Evolutionary conservation across 2,113 vertebrate genomes (phyloP), one percentile per base, ranked within the genome.

Genomic region (Leptodactylus fuscus): DNA sequence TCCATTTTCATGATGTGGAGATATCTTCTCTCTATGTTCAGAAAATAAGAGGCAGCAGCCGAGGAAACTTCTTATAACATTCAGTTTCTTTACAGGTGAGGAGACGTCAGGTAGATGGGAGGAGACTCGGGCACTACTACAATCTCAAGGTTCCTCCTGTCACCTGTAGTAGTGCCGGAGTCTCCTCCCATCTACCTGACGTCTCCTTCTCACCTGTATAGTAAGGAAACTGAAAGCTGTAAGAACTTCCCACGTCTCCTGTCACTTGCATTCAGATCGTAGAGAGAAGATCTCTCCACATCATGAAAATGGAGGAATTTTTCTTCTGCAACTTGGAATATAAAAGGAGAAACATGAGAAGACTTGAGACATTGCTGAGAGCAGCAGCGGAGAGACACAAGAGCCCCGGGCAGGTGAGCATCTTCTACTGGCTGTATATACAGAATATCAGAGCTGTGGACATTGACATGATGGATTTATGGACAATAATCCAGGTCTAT

Each of bases 151-250:
- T 5, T 9, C 41, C 41, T 41, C 22, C 55, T 81, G 78, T 44
- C 27, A 3, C 2, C 20, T 20, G 65, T 36, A 22, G 44, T 6
- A 7, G 4, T 29, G 15, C 29, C 9, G 46, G 20, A 82, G 48
- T 29, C 44, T 67, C 65, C 32, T 51, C 8, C 36, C 81, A 70
- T 0, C 13, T 51, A 70, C 62, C 60, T 81, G 24, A 48, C 46
- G 11, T 70, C 65, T n/a, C 20, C 46, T 24, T 51, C 81, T 70
- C 15, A 32, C 29, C 55, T 80, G 7, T 27, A 60, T 27, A 70
- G 29, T 1, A 46, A 48, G 24, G 81, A 82, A 82, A 82, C 27
- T 53, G 38, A 82, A 82, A 82, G 29, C 44, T 70, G 29, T 49
- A 20, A 38, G 22, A 2, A 24, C 0, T 70, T 53, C 20, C 62